Base-by-base conservation (phyloP, 2,797 vertebrate genomes). In the Myripristis murdjan region DNA sequence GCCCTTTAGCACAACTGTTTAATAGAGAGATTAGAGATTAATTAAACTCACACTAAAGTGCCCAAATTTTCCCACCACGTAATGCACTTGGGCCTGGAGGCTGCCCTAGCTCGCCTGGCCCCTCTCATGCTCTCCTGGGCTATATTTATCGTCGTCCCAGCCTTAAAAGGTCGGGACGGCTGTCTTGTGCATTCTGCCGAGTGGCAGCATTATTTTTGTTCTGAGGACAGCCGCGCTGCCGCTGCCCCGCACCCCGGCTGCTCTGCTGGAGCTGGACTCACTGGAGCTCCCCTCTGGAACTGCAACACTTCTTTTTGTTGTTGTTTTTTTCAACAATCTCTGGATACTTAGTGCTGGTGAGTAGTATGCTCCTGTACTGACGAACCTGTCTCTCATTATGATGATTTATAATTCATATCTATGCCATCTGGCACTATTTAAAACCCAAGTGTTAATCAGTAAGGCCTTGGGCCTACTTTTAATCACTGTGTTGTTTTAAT, bases 181-280 rank as follows among this genome's bases (percentile, higher is more conserved):
- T 85, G 92, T 94, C 93, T 94, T 93, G 95, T 89, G 93, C 96
- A 95, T 97, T 98, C 96, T 96, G 94, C 93, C 93, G 96, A 97
- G 96, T 95, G 94, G 96, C 96, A 93, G 94, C 96, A 95, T 97
- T 98, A 99, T 99, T 99, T 99, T 97, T 96, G 96, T 94, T 95
- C 96, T 87, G 93, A 92, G 93, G 91, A 87, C 94, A 90, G 71
- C 89, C 79, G 87, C 91, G 91, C 91, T 94, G 95, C 92, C 93
- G 89, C 92, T 93, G 90, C 87, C 90, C 93, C 90, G 91, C 90
- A 88, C 89, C 93, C 85, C 87, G 75, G 89, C 92, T 88, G 91
- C 93, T 92, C 90, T 87, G 82, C 93, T 87, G 81, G 87, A 92
- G 92, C 94, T 61, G 84, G 75, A 81, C 87, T 90, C 77, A 65